Percentiles rank a stretch among this genome's conserved stretches.
phyloP scores from a whole-genome alignment of 2,797 vertebrate species.

The Scolopax rusticola region DNA sequence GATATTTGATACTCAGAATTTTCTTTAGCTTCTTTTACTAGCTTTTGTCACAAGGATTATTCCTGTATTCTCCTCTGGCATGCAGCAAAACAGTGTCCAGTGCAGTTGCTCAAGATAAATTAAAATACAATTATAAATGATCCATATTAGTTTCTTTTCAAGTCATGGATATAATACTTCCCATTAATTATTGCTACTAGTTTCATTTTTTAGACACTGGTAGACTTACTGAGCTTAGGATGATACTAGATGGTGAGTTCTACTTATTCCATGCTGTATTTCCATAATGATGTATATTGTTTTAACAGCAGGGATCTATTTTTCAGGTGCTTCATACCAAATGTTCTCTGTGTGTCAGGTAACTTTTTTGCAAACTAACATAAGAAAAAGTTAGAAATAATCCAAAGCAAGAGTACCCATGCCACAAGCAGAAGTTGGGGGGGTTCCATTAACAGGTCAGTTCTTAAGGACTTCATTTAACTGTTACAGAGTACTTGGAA shows the following conservation, averaged over 20 bases:
- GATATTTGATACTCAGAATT: not conserved
- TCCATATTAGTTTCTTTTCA: not conserved
- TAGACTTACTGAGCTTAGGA: not conserved
- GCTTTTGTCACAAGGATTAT: not conserved
- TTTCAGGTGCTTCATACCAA: not conserved
- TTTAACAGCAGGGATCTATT: not conserved
- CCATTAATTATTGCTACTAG: not conserved
- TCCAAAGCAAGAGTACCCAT: not conserved
- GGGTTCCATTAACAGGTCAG: not conserved
- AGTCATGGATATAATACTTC: not conserved
- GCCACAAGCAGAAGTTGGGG: not conserved
- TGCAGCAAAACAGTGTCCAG: not conserved
- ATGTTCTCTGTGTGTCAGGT: not conserved
- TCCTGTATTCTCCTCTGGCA: not conserved
- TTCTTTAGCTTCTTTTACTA: not conserved
- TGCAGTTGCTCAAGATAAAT: slow-evolving; percentile 22
- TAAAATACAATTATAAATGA: not conserved
- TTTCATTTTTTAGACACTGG: not conserved
- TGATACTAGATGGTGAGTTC: not conserved
- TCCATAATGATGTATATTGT: not conserved
- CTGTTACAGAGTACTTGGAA: not conserved
- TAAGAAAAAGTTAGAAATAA: not conserved
- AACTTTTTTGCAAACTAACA: not conserved
- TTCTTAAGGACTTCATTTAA: not conserved
- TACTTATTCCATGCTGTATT: not conserved